A percentile compares a stretch with the other conserved stretches of the same genome.
These are phyloP conservation scores for Microctenopoma lineatum DNA, from an alignment of 2,797 vertebrate species.

Conservation along the genomic window DNA sequence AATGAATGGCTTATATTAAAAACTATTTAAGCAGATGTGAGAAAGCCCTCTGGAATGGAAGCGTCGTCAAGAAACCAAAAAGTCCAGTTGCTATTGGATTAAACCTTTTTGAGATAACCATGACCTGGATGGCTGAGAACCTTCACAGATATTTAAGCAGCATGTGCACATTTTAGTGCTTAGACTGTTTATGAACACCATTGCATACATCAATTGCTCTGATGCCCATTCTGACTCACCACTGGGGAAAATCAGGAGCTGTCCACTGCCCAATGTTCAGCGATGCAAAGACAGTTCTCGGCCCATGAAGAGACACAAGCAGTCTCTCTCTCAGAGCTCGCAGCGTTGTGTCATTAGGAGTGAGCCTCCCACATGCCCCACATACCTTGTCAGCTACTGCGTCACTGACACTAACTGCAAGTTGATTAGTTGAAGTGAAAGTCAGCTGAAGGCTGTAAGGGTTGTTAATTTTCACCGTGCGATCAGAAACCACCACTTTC, in stretches of 20 bases:
- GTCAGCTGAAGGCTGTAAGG: conserved; percentile 36
- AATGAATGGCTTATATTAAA: too few species aligned
- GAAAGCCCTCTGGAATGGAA: too few species aligned
- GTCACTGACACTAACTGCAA: conserved; percentile 31
- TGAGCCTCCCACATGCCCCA: conserved; percentile 38
- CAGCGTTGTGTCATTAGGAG: neutral
- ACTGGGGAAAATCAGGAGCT: conserved; percentile 72
- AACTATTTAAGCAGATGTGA: too few species aligned
- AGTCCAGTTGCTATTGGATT: too few species aligned
- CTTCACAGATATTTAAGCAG: too few species aligned
- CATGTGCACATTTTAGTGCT: too few species aligned
- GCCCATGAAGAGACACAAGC: neutral
- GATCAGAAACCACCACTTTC: conserved; percentile 27
- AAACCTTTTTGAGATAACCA: too few species aligned
- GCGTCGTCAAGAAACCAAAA: too few species aligned
- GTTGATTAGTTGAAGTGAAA: conserved; percentile 33
- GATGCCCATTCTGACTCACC: conserved; percentile 53
- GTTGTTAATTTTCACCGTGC: conserved; percentile 33
- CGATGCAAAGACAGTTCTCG: conserved; percentile 26
- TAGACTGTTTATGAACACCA: neutral
- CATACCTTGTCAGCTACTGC: conserved; percentile 37
- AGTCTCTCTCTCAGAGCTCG: neutral
- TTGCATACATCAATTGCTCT: neutral
- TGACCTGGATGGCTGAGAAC: too few species aligned
- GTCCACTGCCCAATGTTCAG: conserved; percentile 57